Evolutionary conservation across 2,888 invertebrate genomes (phyloP).

Genomic region (Drosophila neotestacea): DNA sequence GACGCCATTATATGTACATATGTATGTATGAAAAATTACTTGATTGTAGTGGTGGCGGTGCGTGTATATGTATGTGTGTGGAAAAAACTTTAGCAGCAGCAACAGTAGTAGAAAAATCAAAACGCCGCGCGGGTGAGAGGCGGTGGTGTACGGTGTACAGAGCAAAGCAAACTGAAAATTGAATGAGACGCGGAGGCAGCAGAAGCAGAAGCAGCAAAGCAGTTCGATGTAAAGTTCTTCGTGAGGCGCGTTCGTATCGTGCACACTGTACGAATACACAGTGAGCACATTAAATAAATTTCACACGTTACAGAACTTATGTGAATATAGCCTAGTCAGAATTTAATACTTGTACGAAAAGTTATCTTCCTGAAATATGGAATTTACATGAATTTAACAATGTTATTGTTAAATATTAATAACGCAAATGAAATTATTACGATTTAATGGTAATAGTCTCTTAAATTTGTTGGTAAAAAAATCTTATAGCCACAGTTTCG

Average conservation of each 20-base stretch:
- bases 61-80: conserved; percentile 56
- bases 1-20: conserved; percentile 70
- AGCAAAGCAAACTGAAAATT: conserved; percentile 81
- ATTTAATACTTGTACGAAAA: not conserved
- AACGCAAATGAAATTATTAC: not conserved
- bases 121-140: conserved; percentile 83
- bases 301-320: conserved; percentile 19
- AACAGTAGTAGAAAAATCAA: conserved; percentile 79
- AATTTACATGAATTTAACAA: not conserved
- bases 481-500: too few relatives aligned
- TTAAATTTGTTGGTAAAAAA: too few relatives aligned
- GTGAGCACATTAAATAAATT: conserved; percentile 33
- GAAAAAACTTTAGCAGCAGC: conserved; percentile 67
- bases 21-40: conserved; percentile 72
- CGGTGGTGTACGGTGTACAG: conserved; percentile 80
- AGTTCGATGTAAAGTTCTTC: conserved; percentile 74
- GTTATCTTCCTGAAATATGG: not conserved
- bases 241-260: conserved; percentile 66
- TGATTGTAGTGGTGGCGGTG: conserved; percentile 65
- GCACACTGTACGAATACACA: conserved; percentile 60
- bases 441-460: not conserved
- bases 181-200: conserved; percentile 79
- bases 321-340: not conserved
- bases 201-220: conserved; percentile 65
- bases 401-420: not conserved